Percentiles rank a stretch among this genome's conserved stretches.
Evolutionary conservation across 64 coral and sea anemone genomes (phyloP).

Genomic region (Trachythela sp.): DNA sequence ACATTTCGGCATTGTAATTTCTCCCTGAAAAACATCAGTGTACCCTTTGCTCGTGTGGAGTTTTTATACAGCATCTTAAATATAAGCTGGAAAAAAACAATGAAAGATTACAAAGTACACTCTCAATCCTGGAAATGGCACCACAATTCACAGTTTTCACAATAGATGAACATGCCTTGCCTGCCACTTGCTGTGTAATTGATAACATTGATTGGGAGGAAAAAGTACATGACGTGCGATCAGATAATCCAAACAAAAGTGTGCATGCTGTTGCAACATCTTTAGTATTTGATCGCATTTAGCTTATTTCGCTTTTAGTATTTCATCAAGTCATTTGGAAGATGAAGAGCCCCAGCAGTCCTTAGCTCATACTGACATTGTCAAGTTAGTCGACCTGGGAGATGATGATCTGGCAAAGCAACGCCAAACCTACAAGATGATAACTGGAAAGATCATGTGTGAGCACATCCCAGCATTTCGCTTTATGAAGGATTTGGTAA

Average conservation of each 20-base stretch:
- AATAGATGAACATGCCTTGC: too few relatives aligned
- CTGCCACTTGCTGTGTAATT: neutral
- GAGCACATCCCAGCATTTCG: neutral
- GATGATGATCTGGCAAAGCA: neutral
- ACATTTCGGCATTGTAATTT: constrained; percentile 38
- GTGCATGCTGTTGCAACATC: neutral
- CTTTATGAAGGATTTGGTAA: neutral
- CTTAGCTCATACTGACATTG: neutral
- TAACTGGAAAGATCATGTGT: neutral
- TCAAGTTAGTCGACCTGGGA: neutral
- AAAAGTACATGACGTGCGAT: neutral
- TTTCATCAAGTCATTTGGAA: neutral
- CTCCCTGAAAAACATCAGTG: constrained; percentile 36
- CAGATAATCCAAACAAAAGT: neutral
- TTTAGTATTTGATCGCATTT: neutral
- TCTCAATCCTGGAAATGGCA: too few relatives aligned
- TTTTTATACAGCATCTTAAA: constrained; percentile 38
- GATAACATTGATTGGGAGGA: neutral
- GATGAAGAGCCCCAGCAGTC: neutral
- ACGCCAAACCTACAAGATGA: neutral
- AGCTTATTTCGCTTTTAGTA: too few relatives aligned
- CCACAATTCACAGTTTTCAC: too few relatives aligned
- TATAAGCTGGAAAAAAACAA: constrained; percentile 6
- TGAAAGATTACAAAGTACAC: too few relatives aligned
- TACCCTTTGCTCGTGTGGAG: neutral